Percentiles rank a stretch among this genome's conserved stretches.
phyloP scores from a whole-genome alignment of 2,113 vertebrate genomes.

The Percopsis transmontana region DNA sequence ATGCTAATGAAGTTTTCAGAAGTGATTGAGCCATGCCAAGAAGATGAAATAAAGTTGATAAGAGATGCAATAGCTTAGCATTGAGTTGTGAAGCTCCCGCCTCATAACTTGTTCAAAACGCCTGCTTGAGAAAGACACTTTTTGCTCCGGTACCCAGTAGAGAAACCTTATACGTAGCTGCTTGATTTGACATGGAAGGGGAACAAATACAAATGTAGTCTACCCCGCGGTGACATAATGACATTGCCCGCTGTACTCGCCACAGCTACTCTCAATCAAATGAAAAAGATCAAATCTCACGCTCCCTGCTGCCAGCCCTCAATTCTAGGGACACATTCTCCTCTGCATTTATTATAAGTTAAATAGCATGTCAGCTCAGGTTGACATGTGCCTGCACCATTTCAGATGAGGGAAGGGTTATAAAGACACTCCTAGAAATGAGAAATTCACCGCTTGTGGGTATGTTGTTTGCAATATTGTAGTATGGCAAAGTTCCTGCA shows the following conservation, averaged over 20 bases:
- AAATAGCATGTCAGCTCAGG: conserved; percentile 19
- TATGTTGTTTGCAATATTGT: background rate
- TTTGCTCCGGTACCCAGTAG: background rate
- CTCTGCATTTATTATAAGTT: conserved; percentile 39
- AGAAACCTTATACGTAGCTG: background rate
- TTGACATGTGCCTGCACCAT: conserved; percentile 24
- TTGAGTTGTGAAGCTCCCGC: conserved; percentile 1
- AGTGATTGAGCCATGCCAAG: background rate
- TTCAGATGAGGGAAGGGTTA: background rate
- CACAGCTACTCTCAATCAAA: conserved; percentile 33
- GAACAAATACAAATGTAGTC: conserved; percentile 27
- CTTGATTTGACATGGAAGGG: conserved; percentile 19
- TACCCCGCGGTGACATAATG: conserved; percentile 34
- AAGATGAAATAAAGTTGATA: conserved; percentile 18
- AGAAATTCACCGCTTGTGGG: background rate
- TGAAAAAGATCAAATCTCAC: conserved; percentile 46
- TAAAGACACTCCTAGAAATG: background rate
- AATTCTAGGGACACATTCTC: background rate
- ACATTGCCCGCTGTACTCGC: conserved; percentile 37
- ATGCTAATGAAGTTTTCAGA: conserved; percentile 36
- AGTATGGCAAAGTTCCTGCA: background rate
- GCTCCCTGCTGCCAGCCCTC: conserved; percentile 26
- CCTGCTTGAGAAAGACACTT: background rate
- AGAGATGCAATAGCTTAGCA: background rate
- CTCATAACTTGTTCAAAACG: background rate